Percentiles rank a stretch among this genome's conserved stretches.
These are phyloP conservation scores for Calephelis virginiensis DNA, from an alignment of 1,140 invertebrate genomes.

Conservation along the genomic window DNA sequence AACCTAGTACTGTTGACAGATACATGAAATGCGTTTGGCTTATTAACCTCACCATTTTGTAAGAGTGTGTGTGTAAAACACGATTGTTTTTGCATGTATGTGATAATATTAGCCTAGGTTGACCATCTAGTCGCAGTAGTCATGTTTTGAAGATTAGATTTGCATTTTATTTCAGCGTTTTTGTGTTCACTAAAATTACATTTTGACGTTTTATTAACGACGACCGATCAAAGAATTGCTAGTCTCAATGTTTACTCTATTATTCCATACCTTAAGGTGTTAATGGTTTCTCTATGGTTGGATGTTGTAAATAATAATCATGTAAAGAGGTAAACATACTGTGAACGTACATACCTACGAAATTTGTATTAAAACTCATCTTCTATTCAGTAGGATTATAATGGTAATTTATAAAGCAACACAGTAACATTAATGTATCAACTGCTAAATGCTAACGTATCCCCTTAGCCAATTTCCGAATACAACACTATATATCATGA, in stretches of 20 bases:
- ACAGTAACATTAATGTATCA: too few species aligned
- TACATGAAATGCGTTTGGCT: slow-evolving; percentile 28
- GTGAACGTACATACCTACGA: background rate
- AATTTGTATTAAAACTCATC: background rate
- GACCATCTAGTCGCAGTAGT: slow-evolving; percentile 37
- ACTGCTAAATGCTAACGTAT: too few species aligned
- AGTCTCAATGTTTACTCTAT: slow-evolving; percentile 54
- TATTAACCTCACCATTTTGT: slow-evolving; percentile 26
- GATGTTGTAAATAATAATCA: background rate
- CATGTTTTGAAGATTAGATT: slow-evolving; percentile 1
- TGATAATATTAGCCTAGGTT: slow-evolving; percentile 35
- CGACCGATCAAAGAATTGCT: slow-evolving; percentile 60
- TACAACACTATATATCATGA: too few species aligned
- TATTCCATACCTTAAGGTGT: background rate
- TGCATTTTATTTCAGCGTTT: slow-evolving; percentile 17
- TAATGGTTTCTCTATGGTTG: background rate
- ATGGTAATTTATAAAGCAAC: background rate
- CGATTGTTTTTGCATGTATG: slow-evolving; percentile 33
- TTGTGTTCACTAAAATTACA: slow-evolving; percentile 5
- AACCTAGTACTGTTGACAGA: slow-evolving; percentile 18
- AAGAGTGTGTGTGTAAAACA: background rate
- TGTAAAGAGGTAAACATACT: background rate
- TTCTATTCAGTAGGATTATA: background rate
- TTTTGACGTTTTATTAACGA: slow-evolving; percentile 6
- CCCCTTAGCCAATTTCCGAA: too few species aligned